Conservation (phyloP, 2,797 vertebrate species). For the Mormyrops boulengeri region DNA sequence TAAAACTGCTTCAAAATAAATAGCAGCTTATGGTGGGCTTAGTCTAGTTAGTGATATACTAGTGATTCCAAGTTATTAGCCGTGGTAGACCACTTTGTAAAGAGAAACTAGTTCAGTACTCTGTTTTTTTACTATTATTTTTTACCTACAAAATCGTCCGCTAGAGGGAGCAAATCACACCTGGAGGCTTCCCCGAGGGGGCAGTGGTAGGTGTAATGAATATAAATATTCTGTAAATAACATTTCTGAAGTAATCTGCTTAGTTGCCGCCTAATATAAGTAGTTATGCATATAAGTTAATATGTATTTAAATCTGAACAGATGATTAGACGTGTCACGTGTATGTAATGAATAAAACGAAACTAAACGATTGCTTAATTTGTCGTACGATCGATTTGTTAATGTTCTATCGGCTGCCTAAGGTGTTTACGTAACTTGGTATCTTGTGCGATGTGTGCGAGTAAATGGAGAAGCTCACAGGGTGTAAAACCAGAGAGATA, state of each 20-base stretch:
- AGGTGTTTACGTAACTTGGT: not conserved
- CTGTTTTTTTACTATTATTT: not conserved
- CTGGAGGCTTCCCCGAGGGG: not conserved
- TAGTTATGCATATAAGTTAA: not conserved
- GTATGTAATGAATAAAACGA: not conserved
- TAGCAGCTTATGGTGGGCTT: not conserved
- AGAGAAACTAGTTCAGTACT: not conserved
- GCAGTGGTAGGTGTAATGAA: not conserved
- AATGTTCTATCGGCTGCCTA: not conserved
- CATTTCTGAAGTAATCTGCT: not conserved
- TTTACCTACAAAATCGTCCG: not conserved
- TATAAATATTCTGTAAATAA: not conserved
- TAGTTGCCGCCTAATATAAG: not conserved
- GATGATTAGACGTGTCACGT: not conserved
- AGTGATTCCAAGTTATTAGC: not conserved
- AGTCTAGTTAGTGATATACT: not conserved
- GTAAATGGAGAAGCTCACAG: not conserved
- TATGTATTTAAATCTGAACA: not conserved
- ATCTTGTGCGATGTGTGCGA: not conserved
- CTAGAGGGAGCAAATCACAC: not conserved
- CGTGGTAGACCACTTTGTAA: not conserved
- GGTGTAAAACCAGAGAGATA: not conserved
- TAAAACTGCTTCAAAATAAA: not conserved
- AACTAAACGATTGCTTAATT: not conserved
- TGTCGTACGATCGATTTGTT: not conserved